phyloP scores from a whole-genome alignment of 2,797 vertebrate species.

The Nyctibius grandis region DNA sequence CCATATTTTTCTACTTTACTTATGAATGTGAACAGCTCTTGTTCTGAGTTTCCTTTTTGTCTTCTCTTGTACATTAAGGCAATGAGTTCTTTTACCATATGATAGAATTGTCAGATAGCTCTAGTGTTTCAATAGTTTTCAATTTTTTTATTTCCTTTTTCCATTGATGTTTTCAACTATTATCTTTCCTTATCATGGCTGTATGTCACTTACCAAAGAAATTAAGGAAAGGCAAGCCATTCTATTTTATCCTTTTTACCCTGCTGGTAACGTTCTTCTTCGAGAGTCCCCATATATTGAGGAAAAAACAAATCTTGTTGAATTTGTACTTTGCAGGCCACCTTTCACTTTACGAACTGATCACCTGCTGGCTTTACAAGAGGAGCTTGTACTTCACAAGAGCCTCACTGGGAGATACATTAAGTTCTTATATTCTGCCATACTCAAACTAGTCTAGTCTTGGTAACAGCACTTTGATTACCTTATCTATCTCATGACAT shows the following conservation, averaged over 20 bases:
- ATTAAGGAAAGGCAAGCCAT: neutral
- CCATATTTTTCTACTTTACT: neutral
- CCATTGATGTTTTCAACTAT: neutral
- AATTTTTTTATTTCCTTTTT: neutral
- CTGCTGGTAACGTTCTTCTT: neutral
- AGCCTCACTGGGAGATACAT: neutral
- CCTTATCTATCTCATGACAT: constrained; percentile 51
- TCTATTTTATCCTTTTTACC: neutral
- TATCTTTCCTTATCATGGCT: neutral
- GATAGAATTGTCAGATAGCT: neutral
- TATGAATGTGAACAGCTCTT: neutral
- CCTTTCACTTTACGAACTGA: neutral
- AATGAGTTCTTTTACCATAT: neutral
- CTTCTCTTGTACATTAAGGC: neutral
- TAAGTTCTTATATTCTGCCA: constrained; percentile 14
- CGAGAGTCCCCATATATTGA: neutral
- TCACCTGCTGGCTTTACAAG: neutral
- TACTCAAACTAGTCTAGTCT: neutral
- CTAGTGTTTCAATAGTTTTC: neutral
- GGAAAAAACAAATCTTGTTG: neutral
- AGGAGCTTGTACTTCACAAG: neutral
- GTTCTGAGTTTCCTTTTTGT: neutral
- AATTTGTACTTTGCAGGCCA: neutral
- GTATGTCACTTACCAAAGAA: neutral
- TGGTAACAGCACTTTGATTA: constrained; percentile 40